Evolutionary conservation across 30 jellyfish, hydroid and myxozoan genomes (phyloP), one percentile per base, ranked within the genome.

Genomic region (Aurelia sp.): DNA sequence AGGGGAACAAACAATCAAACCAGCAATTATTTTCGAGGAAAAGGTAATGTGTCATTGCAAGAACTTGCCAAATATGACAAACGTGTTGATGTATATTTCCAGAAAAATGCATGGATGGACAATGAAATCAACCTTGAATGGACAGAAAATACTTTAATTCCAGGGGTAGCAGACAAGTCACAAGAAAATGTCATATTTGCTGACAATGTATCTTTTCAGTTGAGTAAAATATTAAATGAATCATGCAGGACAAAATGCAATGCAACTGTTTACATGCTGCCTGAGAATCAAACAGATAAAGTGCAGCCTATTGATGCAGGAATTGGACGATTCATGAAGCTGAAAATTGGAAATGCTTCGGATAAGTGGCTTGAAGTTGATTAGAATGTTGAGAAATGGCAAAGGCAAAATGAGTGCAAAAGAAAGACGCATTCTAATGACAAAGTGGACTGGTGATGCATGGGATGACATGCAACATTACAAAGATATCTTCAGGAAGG

Each of bases 221-320:
- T 22, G 79, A 41, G 55, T 33, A 66, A 81, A 53, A 65, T 21
- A 31, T 81, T 81, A 23, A 64, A 67, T 67, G 91, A 81, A 65
- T 67, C 75, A 31, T 81, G 76, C 91, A 81, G 91, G 71, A 27
- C 31, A 33, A 57, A 82, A 47, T 33, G 71, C 74, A 82, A 82
- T 59, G 71, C 92, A 48, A 30, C 60, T 57, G 85, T 82, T 47
- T 82, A 82, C 52, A 20, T 82, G 72, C 23, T 67, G 58, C 91
- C 84, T 7, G 84, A 81, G 52, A 66, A 66, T 33, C 84, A 69
- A 22, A 81, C 74, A 8, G 84, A 81, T 51, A 81, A 64, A 13
- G 84, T 81, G 64, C 91, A 81, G 44, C 74, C 91, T 18, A 81
- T 81, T 65, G 84, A 81, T 81, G 83, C 82, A 65, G 91, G 91